Evolutionary conservation across 2,888 invertebrate species (phyloP).

Genomic region (Athalia cordata): DNA sequence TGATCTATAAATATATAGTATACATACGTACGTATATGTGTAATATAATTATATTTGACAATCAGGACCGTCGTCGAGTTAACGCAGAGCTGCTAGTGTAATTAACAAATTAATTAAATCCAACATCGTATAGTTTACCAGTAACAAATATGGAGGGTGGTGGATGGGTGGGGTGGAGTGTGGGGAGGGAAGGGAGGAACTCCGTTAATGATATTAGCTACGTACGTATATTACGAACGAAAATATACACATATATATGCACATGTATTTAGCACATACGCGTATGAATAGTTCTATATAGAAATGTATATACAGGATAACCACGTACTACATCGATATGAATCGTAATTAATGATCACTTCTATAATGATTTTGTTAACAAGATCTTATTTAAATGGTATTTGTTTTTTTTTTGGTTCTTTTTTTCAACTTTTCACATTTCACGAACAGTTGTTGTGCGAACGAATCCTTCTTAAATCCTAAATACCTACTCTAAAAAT

Average conservation of each 20-base stretch:
- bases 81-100: slow-evolving; percentile 17
- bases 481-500: too few relatives aligned
- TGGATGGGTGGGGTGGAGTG: too few relatives aligned
- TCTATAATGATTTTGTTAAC: slow-evolving; percentile 37
- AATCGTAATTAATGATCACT: slow-evolving; percentile 38
- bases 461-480: too few relatives aligned
- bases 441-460: too few relatives aligned
- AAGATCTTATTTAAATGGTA: slow-evolving; percentile 36
- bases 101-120: slow-evolving; percentile 39
- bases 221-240: neutral
- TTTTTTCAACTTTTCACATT: too few relatives aligned
- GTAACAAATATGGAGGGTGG: slow-evolving; percentile 23
- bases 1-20: neutral
- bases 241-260: neutral
- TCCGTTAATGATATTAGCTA: slow-evolving; percentile 38
- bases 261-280: neutral
- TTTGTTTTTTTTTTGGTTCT: neutral
- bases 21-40: neutral
- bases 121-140: neutral
- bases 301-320: too few relatives aligned
- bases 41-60: slow-evolving; percentile 20
- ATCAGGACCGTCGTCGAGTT: slow-evolving; percentile 19
- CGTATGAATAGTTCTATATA: neutral
- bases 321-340: slow-evolving; percentile 10
- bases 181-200: neutral